Conservation (phyloP, 2,113 vertebrate genomes). For the Melanocharis versteri region DNA sequence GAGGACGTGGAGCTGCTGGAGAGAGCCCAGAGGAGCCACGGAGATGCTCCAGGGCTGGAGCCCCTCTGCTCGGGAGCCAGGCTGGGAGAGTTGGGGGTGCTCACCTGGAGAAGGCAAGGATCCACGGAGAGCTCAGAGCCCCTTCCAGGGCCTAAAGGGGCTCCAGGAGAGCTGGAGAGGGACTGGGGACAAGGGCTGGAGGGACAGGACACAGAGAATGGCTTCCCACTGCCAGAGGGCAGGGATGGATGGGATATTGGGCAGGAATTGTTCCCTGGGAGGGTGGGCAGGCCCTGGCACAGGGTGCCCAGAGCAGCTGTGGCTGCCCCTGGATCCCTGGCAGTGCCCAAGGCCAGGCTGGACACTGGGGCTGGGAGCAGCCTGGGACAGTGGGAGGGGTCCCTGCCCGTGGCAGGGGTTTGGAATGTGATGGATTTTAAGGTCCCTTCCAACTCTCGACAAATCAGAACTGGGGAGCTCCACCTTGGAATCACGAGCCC, state of each 20-base stretch:
- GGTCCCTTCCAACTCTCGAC: neutral
- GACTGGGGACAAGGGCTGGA: neutral
- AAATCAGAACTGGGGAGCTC: neutral
- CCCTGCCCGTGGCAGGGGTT: neutral
- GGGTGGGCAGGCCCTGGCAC: neutral
- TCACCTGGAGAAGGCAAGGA: neutral
- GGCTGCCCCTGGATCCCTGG: neutral
- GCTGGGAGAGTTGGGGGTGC: neutral
- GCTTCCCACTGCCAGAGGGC: neutral
- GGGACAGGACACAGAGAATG: neutral
- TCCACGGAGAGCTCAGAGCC: neutral
- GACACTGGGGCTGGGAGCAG: neutral
- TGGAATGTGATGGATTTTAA: fast-evolving
- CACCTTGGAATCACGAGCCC: neutral
- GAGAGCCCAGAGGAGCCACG: fast-evolving
- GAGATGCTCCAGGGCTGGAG: neutral
- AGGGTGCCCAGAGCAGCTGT: neutral
- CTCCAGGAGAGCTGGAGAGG: neutral
- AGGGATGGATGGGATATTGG: neutral
- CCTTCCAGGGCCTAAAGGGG: neutral
- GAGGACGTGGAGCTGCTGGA: neutral
- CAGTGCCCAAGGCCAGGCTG: neutral
- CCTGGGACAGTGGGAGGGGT: neutral
- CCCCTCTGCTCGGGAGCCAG: neutral
- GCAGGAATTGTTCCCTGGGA: neutral